A percentile compares a stretch with the other conserved stretches of the same genome.
Evolutionary conservation across 2,113 vertebrate genomes (phyloP).

Genomic region (Bucco capensis): DNA sequence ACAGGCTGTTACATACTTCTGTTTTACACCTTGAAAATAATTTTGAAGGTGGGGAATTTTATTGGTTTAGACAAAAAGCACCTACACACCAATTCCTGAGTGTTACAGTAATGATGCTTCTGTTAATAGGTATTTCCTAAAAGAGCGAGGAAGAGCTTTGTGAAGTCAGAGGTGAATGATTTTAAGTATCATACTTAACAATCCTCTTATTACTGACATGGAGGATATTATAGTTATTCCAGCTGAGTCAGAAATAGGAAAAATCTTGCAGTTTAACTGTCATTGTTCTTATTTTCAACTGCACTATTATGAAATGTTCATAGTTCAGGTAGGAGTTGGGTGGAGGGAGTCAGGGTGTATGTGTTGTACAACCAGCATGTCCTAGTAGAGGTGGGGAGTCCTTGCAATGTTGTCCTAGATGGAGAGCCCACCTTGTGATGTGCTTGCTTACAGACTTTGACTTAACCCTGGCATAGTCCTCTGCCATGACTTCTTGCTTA

Average conservation of each 20-base stretch:
- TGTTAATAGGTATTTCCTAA: not conserved
- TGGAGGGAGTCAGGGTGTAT: not conserved
- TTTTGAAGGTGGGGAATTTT: not conserved
- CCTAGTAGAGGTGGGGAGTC: not conserved
- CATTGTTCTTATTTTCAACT: not conserved
- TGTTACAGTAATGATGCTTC: not conserved
- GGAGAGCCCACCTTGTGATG: not conserved
- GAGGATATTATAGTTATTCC: not conserved
- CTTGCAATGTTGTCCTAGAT: not conserved
- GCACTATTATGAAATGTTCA: not conserved
- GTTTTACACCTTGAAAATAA: not conserved
- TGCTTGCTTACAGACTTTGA: not conserved
- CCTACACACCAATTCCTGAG: not conserved
- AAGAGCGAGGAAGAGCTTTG: not conserved
- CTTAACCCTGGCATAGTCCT: not conserved
- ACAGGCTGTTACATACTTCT: not conserved
- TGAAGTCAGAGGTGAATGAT: conserved; percentile 7
- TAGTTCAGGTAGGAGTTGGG: not conserved
- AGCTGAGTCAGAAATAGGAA: conserved; percentile 1
- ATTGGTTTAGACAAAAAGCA: not conserved
- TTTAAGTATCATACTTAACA: not conserved
- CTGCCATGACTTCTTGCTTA: not conserved
- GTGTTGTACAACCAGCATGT: accelerated
- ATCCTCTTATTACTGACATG: not conserved
- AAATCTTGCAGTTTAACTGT: not conserved